These are phyloP conservation scores for Mirounga angustirostris DNA, from an alignment of 2,113 vertebrate species.

Conservation along the genomic window DNA sequence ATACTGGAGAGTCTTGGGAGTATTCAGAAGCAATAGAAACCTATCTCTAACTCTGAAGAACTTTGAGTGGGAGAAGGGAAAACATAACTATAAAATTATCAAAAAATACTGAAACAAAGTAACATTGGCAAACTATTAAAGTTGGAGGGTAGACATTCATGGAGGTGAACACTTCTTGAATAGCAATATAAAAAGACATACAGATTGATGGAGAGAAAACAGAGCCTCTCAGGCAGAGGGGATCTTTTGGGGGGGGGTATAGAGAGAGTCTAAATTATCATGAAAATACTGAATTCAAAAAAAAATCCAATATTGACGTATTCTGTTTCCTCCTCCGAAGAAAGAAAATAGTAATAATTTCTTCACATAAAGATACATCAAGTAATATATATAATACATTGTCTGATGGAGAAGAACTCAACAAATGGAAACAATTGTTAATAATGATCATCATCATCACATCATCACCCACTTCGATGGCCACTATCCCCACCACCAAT, in stretches of 20 bases:
- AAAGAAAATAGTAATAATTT: neutral
- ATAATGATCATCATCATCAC: neutral
- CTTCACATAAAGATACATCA: neutral
- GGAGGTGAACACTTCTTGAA: neutral
- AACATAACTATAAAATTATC: neutral
- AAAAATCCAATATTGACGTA: neutral
- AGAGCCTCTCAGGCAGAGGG: neutral
- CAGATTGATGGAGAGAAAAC: neutral
- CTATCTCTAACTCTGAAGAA: constrained; percentile 53
- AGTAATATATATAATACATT: neutral
- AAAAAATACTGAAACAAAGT: constrained; percentile 6
- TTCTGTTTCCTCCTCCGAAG: constrained; percentile 8
- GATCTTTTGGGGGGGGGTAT: neutral
- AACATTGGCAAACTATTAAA: neutral
- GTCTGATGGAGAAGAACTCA: neutral
- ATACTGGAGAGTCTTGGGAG: neutral
- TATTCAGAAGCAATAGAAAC: constrained; percentile 21
- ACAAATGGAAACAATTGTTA: neutral
- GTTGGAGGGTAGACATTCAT: neutral
- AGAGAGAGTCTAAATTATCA: neutral
- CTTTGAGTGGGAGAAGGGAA: neutral
- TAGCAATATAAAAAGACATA: neutral
- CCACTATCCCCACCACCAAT: too few relatives aligned
- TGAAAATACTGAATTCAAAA: neutral
- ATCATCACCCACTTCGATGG: neutral